Evolutionary conservation across 1,140 invertebrate genomes (phyloP), one percentile per base, ranked within the genome.

Genomic region (Diplogasteroides magnus): DNA sequence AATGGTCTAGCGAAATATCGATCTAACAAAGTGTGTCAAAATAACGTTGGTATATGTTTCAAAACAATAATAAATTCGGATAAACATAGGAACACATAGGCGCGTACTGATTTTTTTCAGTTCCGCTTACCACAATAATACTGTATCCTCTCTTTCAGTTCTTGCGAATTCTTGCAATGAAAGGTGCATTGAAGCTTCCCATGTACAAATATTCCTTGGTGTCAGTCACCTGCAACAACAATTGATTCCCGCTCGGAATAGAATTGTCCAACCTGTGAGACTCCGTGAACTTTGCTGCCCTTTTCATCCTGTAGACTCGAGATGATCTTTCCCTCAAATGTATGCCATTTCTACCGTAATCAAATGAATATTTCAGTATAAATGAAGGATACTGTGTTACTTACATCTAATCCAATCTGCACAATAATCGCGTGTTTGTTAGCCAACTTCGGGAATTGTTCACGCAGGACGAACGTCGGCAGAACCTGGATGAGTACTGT

Each of bases 401-500:
- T n/a, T n/a, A n/a, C n/a, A n/a, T n/a, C n/a, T n/a, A n/a, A n/a
- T n/a, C n/a, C n/a, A 26, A 85, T 59, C 73, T 85, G 82, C 3
- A 85, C 19, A n/a, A 85, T 70, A 28, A 85, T 68, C 2, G 84
- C 83, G 75, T 85, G 83, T 32, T 81, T 81, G 28, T 81, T 76
- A 27, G 81, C 56, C 59, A 84, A 2, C 19, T 74, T 62, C 2
- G 37, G 37, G 37, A 48, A 48, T 48, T 11, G 6, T 11, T 48
- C 37, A 11, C 37, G 37, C 6, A 48, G 37, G 37, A 48, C 37
- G 37, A 48, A 48, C 6, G 6, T 19, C 6, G 37, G 37, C 37
- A 77, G 48, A 63, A 75, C 31, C 1, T 76, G 3, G 58, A 69
- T 83, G 64, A 32, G 74, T 65, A 68, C 48, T 64, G 3, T 61